Conservation (phyloP, 2,113 vertebrate genomes). For the Neodontobutis hainanensis region DNA sequence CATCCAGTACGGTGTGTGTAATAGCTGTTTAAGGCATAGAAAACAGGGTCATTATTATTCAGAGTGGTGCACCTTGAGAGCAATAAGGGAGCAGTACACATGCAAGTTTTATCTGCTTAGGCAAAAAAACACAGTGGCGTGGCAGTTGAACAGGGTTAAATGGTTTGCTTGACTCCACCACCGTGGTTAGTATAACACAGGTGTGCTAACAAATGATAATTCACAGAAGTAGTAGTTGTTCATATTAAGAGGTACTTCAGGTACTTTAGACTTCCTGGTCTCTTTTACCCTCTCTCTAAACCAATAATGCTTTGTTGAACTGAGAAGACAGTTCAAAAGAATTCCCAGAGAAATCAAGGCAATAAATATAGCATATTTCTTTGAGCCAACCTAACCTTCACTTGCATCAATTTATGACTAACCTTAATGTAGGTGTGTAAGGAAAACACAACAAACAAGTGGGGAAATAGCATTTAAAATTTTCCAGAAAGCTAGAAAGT, state of each 20-base stretch:
- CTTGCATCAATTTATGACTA: no score
- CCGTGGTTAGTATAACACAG: neutral
- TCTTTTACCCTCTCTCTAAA: neutral
- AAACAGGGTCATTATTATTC: conserved; percentile 56
- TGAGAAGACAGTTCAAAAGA: neutral
- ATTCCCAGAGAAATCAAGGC: neutral
- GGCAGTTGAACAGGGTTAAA: conserved; percentile 16
- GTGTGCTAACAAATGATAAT: conserved; percentile 1
- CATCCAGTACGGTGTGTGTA: conserved; percentile 46
- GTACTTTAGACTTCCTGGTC: neutral
- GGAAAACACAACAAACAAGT: no score
- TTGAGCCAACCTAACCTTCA: neutral
- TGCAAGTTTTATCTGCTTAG: conserved; percentile 7
- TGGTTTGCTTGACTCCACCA: conserved; percentile 10
- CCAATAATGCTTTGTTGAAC: neutral
- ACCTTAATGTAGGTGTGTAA: no score
- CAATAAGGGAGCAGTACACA: conserved; percentile 24
- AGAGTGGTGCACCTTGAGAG: conserved; percentile 24
- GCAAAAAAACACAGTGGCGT: conserved; percentile 12
- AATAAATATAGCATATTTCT: neutral
- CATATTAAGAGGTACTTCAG: neutral
- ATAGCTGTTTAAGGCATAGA: conserved; percentile 42
- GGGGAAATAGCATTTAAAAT: no score
- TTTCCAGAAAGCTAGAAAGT: no score
- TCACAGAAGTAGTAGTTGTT: conserved; percentile 19